Percentiles rank a stretch among this genome's conserved stretches.
These are phyloP conservation scores for Pseudomyrmex pallidus DNA, from an alignment of 1,140 invertebrate genomes.

Conservation along the genomic window DNA sequence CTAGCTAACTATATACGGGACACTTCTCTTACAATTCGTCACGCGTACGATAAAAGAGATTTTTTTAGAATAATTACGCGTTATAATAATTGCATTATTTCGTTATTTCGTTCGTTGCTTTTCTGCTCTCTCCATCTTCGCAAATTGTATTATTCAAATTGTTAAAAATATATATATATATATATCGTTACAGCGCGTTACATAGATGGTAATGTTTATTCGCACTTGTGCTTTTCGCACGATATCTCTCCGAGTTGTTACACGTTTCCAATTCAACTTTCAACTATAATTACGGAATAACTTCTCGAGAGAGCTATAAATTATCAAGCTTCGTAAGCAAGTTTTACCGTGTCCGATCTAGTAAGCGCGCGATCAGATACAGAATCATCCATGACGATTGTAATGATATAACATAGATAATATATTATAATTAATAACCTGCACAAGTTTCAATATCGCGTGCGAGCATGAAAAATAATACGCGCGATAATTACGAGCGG, in stretches of 20 bases:
- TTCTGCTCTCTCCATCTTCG: neutral
- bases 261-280: constrained; percentile 54
- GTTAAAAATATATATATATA: neutral
- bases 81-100: neutral
- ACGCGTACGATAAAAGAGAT: neutral
- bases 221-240: neutral
- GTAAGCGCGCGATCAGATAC: neutral
- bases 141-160: neutral
- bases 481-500: constrained; percentile 6
- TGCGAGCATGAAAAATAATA: neutral
- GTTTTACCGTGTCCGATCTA: constrained; percentile 12
- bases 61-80: neutral
- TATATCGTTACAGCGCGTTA: neutral
- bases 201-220: neutral
- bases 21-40: constrained; percentile 18
- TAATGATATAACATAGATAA: constrained; percentile 8
- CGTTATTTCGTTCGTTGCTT: neutral
- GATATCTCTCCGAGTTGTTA: constrained; percentile 14
- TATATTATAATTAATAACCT: constrained; percentile 23
- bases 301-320: constrained; percentile 26
- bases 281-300: constrained; percentile 17
- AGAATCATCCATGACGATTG: constrained; percentile 7
- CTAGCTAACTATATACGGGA: neutral
- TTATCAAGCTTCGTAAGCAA: constrained; percentile 36
- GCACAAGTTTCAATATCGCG: constrained; percentile 1